Percentiles rank a stretch among this genome's conserved stretches.
Conservation (phyloP, 2,797 vertebrate genomes). For the Thalassophryne amazonica region DNA sequence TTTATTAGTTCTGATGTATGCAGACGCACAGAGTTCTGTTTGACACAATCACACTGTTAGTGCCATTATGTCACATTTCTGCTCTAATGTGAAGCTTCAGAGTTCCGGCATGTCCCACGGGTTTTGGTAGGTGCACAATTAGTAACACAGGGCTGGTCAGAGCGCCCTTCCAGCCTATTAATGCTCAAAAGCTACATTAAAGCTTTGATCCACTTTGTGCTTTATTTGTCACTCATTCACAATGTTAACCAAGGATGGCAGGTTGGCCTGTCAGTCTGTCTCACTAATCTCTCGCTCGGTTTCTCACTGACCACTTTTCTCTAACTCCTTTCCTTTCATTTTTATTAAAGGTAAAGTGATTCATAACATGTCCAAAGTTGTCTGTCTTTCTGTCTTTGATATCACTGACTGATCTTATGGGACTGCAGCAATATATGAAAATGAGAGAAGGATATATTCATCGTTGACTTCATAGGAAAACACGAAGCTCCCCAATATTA, state of each 20-base stretch:
- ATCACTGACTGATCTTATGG: constrained; percentile 34
- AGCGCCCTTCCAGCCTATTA: constrained; percentile 37
- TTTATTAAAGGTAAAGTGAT: constrained; percentile 39
- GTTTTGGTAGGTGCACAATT: constrained; percentile 23
- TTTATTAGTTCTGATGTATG: constrained; percentile 53
- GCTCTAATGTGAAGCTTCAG: constrained; percentile 48
- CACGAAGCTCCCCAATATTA: constrained; percentile 37
- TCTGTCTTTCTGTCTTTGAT: constrained; percentile 20
- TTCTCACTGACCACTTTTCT: background rate
- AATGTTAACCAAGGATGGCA: constrained; percentile 33
- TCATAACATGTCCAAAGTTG: constrained; percentile 21
- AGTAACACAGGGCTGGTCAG: constrained; percentile 29
- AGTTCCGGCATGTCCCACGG: constrained; percentile 50
- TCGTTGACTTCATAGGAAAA: constrained; percentile 42
- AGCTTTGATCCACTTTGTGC: constrained; percentile 31
- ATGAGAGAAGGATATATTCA: constrained; percentile 61
- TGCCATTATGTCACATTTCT: constrained; percentile 12
- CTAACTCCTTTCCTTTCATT: background rate
- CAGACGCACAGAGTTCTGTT: constrained; percentile 34
- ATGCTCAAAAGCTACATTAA: constrained; percentile 34
- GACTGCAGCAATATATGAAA: constrained; percentile 51
- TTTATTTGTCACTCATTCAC: constrained; percentile 37
- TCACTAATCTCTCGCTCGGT: background rate
- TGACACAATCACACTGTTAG: background rate
- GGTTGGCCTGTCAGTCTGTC: background rate